A percentile compares a stretch with the other conserved stretches of the same genome.
phyloP scores from a whole-genome alignment of 2,888 invertebrate genomes.

The Drosophila pseudotakahashii region DNA sequence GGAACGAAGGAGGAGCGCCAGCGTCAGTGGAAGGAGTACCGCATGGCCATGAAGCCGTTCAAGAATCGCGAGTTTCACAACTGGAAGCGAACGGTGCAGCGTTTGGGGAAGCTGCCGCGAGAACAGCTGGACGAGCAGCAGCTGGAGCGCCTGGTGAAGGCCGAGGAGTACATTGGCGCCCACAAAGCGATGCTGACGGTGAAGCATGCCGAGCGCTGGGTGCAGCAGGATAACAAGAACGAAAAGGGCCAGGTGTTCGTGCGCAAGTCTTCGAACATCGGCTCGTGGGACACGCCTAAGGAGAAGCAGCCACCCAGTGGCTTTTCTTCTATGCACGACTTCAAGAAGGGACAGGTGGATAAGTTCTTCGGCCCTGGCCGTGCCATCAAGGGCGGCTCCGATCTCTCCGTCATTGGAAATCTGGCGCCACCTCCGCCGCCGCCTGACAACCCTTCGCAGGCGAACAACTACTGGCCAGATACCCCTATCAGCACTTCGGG shows the following conservation, averaged over 20 bases:
- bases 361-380: slow-evolving; percentile 60
- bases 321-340: neutral
- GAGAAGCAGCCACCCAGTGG: slow-evolving; percentile 1
- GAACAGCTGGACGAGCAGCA: slow-evolving; percentile 72
- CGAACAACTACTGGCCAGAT: slow-evolving; percentile 9
- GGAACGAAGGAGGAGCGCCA: slow-evolving; percentile 73
- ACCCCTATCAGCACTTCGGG: neutral
- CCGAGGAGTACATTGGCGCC: slow-evolving; percentile 68
- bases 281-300: slow-evolving; percentile 43
- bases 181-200: slow-evolving; percentile 74
- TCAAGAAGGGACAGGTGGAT: slow-evolving; percentile 14
- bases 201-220: slow-evolving; percentile 74
- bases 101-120: slow-evolving; percentile 67
- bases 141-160: slow-evolving; percentile 62
- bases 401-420: neutral
- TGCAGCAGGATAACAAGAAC: slow-evolving; percentile 51
- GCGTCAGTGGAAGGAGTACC: slow-evolving; percentile 75
- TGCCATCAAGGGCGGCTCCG: slow-evolving; percentile 60
- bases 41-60: slow-evolving; percentile 79
- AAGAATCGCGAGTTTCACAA: slow-evolving; percentile 80
- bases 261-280: slow-evolving; percentile 42
- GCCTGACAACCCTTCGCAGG: slow-evolving; percentile 15
- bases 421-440: slow-evolving; percentile 20
- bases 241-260: slow-evolving; percentile 59
- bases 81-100: slow-evolving; percentile 76